Percentiles rank a stretch among this genome's conserved stretches.
Evolutionary conservation across 2,797 vertebrate genomes (phyloP).

Genomic region (Sebastolobus altivelis): DNA sequence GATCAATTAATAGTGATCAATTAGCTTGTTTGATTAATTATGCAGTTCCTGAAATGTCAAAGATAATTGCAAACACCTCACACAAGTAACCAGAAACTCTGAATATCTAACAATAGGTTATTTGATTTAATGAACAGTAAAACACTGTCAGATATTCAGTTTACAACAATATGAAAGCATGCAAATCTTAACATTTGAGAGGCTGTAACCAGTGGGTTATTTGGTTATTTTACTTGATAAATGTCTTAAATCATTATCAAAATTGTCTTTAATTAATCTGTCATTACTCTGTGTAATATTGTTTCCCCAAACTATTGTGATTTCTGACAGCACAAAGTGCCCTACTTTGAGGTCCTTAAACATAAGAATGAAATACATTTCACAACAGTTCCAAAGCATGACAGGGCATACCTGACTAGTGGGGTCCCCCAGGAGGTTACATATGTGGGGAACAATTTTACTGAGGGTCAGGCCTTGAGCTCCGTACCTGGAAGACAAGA

Average conservation of each 20-base stretch:
- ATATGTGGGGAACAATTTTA: constrained; percentile 99
- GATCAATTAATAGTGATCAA: neutral
- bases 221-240: neutral
- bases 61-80: neutral
- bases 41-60: neutral
- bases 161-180: neutral
- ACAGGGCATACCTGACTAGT: constrained; percentile 92
- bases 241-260: neutral
- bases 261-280: neutral
- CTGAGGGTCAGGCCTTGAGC: constrained; percentile 97
- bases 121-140: neutral
- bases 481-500: constrained; percentile 88
- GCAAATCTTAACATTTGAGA: neutral
- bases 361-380: neutral
- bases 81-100: neutral
- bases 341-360: neutral
- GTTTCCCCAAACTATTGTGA: neutral
- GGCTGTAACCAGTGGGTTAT: neutral
- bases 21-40: neutral
- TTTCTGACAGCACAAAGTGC: neutral
- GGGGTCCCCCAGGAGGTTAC: constrained; percentile 97
- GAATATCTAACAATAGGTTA: neutral
- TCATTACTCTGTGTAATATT: neutral
- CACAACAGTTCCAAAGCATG: rapidly evolving
- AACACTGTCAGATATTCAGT: neutral